These are phyloP conservation scores for Diplosoma virens DNA, from an alignment of 23 tunicate species.

Conservation along the genomic window DNA sequence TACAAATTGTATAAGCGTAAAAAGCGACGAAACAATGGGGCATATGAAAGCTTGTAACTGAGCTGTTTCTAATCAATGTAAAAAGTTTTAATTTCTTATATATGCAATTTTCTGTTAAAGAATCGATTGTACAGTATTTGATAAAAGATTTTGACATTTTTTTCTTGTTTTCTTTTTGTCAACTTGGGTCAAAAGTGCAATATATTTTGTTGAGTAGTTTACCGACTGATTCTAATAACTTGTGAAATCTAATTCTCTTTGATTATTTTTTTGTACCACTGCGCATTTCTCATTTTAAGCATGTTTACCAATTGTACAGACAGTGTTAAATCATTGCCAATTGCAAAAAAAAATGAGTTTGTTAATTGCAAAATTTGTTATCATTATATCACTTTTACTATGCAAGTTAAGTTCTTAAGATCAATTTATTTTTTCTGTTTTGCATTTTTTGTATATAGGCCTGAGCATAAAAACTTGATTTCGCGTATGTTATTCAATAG, in stretches of 20 bases:
- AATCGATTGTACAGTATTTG: too few relatives aligned
- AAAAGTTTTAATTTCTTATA: not conserved
- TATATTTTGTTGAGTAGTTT: not conserved
- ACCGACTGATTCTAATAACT: not conserved
- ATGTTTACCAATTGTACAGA: not conserved
- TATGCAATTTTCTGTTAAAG: too few relatives aligned
- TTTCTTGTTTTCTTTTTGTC: not conserved
- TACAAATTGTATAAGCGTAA: not conserved
- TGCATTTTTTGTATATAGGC: too few relatives aligned
- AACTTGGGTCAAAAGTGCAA: slow-evolving; percentile 3
- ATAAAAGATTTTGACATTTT: not conserved
- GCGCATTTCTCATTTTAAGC: not conserved
- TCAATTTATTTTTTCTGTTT: too few relatives aligned
- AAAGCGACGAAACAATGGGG: not conserved
- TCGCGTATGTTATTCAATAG: too few relatives aligned
- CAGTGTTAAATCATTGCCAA: too few relatives aligned
- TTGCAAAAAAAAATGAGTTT: too few relatives aligned
- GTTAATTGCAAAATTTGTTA: too few relatives aligned
- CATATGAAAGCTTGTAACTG: not conserved
- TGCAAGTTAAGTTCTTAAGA: too few relatives aligned
- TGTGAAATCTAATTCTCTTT: not conserved
- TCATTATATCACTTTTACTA: too few relatives aligned
- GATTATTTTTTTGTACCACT: too few relatives aligned
- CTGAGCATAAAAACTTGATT: too few relatives aligned
- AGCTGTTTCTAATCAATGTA: not conserved